Conservation (phyloP, 64 coral and sea anemone genomes). For the Pachyseris speciosa region DNA sequence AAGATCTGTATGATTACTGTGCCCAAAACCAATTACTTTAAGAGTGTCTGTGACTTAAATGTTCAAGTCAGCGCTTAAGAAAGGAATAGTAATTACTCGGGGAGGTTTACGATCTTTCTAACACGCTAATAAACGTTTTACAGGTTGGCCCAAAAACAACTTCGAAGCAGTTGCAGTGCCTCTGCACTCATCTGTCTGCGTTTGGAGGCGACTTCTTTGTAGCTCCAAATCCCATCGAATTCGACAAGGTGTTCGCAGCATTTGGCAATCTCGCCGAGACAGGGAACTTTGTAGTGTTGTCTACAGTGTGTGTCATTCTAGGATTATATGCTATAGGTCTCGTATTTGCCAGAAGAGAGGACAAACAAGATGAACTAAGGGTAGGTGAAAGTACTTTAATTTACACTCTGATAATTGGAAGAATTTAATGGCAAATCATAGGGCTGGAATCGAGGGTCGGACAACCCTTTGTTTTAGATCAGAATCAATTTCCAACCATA, state of each 20-base stretch:
- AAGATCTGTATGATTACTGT: no score
- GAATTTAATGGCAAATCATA: no score
- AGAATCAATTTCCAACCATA: no score
- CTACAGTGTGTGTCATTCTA: conserved; percentile 46
- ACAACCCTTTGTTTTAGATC: no score
- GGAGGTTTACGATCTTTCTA: not conserved
- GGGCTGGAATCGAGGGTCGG: no score
- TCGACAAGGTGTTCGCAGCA: conserved; percentile 77
- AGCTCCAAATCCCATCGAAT: conserved; percentile 75
- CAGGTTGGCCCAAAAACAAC: conserved; percentile 65
- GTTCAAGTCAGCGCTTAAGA: no score
- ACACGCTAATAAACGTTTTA: not conserved
- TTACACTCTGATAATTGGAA: no score
- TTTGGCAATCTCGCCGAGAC: conserved; percentile 61
- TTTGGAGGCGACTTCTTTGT: conserved; percentile 80
- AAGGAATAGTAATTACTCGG: no score
- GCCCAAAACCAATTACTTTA: no score
- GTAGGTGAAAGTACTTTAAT: not conserved
- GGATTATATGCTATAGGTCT: conserved; percentile 54
- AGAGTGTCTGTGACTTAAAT: no score
- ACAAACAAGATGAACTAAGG: conserved; percentile 50
- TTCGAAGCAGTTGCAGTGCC: conserved; percentile 51
- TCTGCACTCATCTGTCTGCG: conserved; percentile 69
- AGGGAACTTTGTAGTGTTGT: conserved; percentile 72
- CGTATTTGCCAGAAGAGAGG: conserved; percentile 56